A percentile compares a stretch with the other conserved stretches of the same genome.
These are phyloP conservation scores for Macroteleia sp. DNA, from an alignment of 2,888 invertebrate genomes.

Conservation along the genomic window DNA sequence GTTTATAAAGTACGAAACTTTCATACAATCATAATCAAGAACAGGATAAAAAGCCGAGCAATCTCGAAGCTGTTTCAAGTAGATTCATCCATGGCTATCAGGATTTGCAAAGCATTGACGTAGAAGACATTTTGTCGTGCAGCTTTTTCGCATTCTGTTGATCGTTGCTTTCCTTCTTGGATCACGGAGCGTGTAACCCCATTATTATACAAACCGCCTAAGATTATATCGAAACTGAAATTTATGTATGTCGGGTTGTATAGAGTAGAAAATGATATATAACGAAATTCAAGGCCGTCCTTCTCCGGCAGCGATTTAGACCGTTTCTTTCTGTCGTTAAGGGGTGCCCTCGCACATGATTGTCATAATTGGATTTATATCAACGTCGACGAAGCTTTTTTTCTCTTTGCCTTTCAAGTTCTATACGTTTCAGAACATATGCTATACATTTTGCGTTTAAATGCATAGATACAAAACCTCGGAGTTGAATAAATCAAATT, in stretches of 20 bases:
- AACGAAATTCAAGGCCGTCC: constrained; percentile 57
- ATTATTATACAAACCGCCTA: constrained; percentile 61
- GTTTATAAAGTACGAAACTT: too few species aligned
- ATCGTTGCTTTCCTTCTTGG: constrained; percentile 46
- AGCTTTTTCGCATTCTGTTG: constrained; percentile 46
- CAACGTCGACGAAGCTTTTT: constrained; percentile 5
- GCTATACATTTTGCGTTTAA: neutral
- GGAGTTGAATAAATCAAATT: too few species aligned
- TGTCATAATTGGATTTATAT: constrained; percentile 51
- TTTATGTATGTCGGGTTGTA: constrained; percentile 58
- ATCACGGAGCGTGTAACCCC: constrained; percentile 56
- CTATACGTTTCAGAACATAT: neutral
- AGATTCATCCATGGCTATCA: too few species aligned
- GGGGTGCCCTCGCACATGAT: constrained; percentile 34
- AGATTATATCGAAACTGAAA: constrained; percentile 64
- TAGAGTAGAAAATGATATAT: constrained; percentile 60
- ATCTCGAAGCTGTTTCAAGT: too few species aligned
- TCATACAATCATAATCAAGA: too few species aligned
- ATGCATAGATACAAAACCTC: neutral
- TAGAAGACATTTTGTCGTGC: constrained; percentile 38
- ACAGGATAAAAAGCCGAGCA: too few species aligned
- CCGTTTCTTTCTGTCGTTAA: constrained; percentile 46
- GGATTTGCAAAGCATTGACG: too few species aligned
- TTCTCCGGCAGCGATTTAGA: constrained; percentile 43
- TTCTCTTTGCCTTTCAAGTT: neutral